Conservation (phyloP, 2,113 vertebrate species). For the Sarotherodon lohbergeri region DNA sequence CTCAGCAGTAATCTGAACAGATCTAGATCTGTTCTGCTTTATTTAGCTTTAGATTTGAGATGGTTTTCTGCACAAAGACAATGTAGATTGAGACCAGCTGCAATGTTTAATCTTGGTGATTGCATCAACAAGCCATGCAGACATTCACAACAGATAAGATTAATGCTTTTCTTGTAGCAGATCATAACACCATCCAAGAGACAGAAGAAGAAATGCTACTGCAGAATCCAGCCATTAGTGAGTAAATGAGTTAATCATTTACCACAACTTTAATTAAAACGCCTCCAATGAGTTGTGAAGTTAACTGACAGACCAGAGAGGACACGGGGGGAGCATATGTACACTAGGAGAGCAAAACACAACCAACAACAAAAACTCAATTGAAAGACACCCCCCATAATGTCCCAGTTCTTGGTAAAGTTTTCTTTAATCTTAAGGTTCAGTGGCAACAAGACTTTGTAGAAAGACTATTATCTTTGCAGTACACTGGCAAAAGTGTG, state of each 20-base stretch:
- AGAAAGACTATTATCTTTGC: not conserved
- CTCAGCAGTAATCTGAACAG: not conserved
- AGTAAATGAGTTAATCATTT: not conserved
- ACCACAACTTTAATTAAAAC: not conserved
- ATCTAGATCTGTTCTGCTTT: not conserved
- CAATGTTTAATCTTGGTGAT: not conserved
- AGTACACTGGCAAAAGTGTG: not conserved
- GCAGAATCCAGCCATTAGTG: not conserved
- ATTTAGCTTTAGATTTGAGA: not conserved
- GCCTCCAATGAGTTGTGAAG: not conserved
- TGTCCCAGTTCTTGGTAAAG: not conserved
- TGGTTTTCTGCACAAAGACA: not conserved
- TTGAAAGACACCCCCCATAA: not conserved
- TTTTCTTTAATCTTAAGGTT: not conserved
- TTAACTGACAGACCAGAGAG: not conserved
- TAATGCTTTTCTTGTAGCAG: not conserved
- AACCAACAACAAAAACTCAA: not conserved
- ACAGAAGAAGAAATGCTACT: not conserved
- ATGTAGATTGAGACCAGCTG: not conserved
- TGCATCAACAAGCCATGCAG: not conserved
- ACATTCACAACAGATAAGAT: not conserved
- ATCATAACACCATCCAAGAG: not conserved
- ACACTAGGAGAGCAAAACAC: not conserved
- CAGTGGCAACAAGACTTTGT: not conserved
- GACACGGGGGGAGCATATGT: not conserved